Conservation (phyloP, 2,888 invertebrate genomes). For the Timema cristinae region DNA sequence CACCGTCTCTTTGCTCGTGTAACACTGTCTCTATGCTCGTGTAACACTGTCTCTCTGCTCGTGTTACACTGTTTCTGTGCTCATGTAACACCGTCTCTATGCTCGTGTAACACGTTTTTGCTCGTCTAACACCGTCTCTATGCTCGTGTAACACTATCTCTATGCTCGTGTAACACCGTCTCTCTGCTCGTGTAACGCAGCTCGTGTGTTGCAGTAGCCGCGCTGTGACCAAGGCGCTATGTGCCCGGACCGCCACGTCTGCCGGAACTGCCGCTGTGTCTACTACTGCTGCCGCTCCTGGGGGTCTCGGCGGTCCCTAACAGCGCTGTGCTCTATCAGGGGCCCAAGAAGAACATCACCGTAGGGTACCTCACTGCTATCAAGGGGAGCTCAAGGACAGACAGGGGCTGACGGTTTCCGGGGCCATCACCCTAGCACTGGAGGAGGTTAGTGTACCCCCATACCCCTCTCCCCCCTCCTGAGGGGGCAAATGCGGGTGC, state of each 20-base stretch:
- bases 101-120: no score
- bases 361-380: conserved; percentile 48
- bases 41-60: no score
- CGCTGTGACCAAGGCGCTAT: conserved; percentile 54
- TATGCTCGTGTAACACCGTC: no score
- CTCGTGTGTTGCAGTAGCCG: conserved; percentile 35
- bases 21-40: no score
- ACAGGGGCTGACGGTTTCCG: conserved; percentile 83
- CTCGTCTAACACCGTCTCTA: no score
- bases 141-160: no score
- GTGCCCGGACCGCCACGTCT: conserved; percentile 53
- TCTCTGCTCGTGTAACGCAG: background rate
- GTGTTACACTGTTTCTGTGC: no score
- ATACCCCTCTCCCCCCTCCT: background rate
- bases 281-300: conserved; percentile 21
- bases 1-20: no score
- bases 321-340: conserved; percentile 28
- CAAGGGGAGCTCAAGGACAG: conserved; percentile 69
- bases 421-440: conserved; percentile 85
- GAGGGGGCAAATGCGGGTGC: background rate
- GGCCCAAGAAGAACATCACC: conserved; percentile 18
- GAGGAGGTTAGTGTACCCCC: conserved; percentile 60
- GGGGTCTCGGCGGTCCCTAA: conserved; percentile 46
- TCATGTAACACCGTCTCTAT: no score
- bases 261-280: conserved; percentile 46